Base-by-base conservation (phyloP, 1,140 invertebrate genomes). In the Hycleus cichorii region DNA sequence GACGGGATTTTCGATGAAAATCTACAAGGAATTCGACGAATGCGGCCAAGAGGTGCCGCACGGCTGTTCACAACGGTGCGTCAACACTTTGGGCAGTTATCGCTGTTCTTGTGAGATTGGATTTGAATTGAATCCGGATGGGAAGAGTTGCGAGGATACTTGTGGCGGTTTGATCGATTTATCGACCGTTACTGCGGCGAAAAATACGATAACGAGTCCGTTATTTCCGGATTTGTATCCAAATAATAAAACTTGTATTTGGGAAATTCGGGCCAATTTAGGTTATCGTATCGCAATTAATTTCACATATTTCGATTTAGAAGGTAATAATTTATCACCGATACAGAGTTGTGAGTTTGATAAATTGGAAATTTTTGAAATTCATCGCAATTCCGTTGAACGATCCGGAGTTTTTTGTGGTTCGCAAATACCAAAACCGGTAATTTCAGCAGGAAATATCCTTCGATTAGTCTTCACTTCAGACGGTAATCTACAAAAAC, bases 261-360 rank as follows among this genome's bases (percentile, higher is more conserved):
- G 95, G 95, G 91, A 97, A 76, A 95, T 98, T 46, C 83, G 93
- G 40, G 93, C 94, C 0, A 89, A 87, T 0, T 85, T 88, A 4
- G 90, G 91, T 59, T 92, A 94, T 71, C 80, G 89, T 48, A 97
- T 97, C 56, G 95, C 91, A 2, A 76, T 98, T 11, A 97, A 97
- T 77, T 97, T 97, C 73, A 96, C 94, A 0, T 90, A 95, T 70
- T 97, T 98, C 69, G 93, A 97, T 69, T 76, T 98, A 26, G 95
- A 98, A 77, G 94, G 94, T 8, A 95, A 93, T 64, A 93, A 93
- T 54, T 74, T 81, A 47, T n/a, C 24, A 64, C 85, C 86, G 56
- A 83, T 92, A 76, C 89, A 95, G 81, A 91, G 94, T 71, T 97
- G 94, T 74, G 92, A 96, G 66, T 97, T 96, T 72, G 94, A 97